These are phyloP conservation scores for Tetramorium alpestre DNA, from an alignment of 1,140 invertebrate species.

Conservation along the genomic window DNA sequence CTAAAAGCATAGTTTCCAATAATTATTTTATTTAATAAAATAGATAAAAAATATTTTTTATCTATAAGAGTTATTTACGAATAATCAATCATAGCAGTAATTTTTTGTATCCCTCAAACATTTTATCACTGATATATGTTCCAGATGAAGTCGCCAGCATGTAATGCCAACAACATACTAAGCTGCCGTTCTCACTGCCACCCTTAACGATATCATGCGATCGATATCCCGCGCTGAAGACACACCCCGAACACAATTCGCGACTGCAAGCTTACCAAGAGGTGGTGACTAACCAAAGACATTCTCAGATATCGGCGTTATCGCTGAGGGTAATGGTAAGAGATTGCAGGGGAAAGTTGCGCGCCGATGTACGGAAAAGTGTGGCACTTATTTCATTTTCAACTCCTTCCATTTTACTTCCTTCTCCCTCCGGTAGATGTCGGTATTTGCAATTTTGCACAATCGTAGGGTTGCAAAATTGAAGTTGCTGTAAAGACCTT, in stretches of 20 bases:
- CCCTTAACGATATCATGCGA: conserved; percentile 24
- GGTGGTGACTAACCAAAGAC: background rate
- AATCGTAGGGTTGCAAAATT: background rate
- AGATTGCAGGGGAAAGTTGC: conserved; percentile 5
- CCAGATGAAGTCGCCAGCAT: conserved; percentile 27
- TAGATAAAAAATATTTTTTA: background rate
- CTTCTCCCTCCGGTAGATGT: conserved; percentile 73
- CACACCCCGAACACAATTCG: background rate
- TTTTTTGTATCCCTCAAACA: background rate
- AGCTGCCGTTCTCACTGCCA: background rate
- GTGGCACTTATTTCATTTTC: conserved; percentile 52
- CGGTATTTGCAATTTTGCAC: conserved; percentile 14
- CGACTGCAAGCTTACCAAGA: conserved; percentile 49
- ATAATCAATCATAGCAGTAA: background rate
- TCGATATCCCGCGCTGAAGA: conserved; percentile 57
- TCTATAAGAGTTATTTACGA: background rate
- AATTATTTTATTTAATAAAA: background rate
- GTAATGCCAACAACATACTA: conserved; percentile 43
- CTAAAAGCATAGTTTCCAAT: background rate
- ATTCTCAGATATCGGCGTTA: conserved; percentile 35
- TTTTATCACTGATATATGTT: background rate
- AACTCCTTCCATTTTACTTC: conserved; percentile 62
- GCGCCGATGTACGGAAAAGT: conserved; percentile 42
- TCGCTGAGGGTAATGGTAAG: conserved; percentile 69
- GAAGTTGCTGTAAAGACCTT: background rate